These are phyloP conservation scores for Coreoperca whiteheadi DNA, from an alignment of 2,113 vertebrate species.

Conservation along the genomic window DNA sequence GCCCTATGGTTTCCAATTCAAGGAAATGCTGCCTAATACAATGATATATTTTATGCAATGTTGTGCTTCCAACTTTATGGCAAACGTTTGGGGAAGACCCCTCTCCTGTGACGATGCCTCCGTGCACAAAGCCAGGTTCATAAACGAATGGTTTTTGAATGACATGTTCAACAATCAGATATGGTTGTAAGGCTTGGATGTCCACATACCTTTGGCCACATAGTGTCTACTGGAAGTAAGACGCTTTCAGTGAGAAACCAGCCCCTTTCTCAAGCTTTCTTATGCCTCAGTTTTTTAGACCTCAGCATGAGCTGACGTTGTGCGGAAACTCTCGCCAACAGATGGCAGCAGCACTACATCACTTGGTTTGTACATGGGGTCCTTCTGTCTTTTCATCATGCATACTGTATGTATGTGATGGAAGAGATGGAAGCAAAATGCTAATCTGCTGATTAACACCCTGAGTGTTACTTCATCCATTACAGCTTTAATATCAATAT, in stretches of 20 bases:
- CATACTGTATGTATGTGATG: conserved; percentile 16
- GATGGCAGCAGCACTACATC: conserved; percentile 78
- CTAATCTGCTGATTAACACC: conserved; percentile 44
- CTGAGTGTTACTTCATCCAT: conserved; percentile 37
- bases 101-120: neutral
- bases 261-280: neutral
- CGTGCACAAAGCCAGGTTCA: neutral
- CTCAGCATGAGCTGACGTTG: too few relatives aligned
- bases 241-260: neutral
- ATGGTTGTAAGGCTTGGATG: too few relatives aligned
- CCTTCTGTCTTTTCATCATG: conserved; percentile 23
- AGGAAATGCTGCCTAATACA: neutral
- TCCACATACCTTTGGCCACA: too few relatives aligned
- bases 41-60: neutral
- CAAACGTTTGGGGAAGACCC: neutral
- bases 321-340: conserved; percentile 56
- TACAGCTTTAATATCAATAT: conserved; percentile 34
- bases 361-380: neutral
- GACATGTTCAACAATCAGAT: neutral
- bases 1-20: accelerated
- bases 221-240: neutral
- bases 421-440: conserved; percentile 21
- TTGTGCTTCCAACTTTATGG: neutral
- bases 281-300: neutral
- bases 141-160: neutral